Evolutionary conservation across 2,797 vertebrate species (phyloP).

Genomic region (Darevskia mixta): DNA sequence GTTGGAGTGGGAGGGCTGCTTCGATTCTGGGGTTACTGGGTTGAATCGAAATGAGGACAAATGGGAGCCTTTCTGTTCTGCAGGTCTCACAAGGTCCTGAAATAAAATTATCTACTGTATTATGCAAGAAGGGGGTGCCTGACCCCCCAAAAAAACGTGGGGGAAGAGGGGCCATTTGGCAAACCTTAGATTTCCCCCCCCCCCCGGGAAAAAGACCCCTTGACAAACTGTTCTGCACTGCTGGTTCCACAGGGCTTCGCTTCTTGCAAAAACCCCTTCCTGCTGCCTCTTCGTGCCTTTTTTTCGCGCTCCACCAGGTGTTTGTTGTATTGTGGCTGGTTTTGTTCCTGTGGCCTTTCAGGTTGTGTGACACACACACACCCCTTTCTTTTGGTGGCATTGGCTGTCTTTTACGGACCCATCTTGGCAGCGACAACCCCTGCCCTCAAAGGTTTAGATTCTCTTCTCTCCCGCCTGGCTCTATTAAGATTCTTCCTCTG

Average conservation of each 20-base stretch:
- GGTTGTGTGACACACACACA: neutral
- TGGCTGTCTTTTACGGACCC: neutral
- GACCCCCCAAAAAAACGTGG: neutral
- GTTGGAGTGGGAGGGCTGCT: neutral
- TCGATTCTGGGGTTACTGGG: neutral
- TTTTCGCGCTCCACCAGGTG: neutral
- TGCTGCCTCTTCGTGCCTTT: neutral
- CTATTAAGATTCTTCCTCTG: no score
- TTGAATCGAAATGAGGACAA: neutral
- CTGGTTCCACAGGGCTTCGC: neutral
- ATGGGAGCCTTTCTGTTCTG: neutral
- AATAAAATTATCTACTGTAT: no score
- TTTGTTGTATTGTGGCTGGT: neutral
- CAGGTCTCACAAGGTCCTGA: no score
- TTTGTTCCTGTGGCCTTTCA: neutral
- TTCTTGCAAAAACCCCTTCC: neutral
- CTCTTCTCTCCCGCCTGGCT: neutral
- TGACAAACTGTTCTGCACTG: neutral
- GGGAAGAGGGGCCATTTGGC: slow-evolving; percentile 14
- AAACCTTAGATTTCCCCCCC: neutral
- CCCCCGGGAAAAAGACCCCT: neutral
- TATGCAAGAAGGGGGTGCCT: no score
- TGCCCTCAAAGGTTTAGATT: slow-evolving; percentile 65
- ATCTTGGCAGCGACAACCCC: neutral
- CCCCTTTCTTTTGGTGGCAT: neutral